phyloP scores from a whole-genome alignment of 2,888 invertebrate species.

The Tigriopus californicus region DNA sequence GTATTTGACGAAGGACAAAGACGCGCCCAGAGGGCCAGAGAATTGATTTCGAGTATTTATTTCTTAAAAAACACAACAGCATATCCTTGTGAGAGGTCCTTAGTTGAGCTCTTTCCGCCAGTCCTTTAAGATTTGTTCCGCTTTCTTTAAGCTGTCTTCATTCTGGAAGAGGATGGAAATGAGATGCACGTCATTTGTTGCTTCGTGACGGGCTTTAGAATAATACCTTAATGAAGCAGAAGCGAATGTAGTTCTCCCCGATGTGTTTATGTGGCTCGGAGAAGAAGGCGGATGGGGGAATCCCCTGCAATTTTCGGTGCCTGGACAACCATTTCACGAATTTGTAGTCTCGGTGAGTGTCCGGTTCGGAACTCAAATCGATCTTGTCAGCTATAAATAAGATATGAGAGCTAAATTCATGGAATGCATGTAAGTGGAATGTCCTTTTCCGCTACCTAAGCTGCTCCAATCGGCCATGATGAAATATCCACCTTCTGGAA shows the following conservation, averaged over 20 bases:
- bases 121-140: conserved; percentile 42
- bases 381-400: conserved; percentile 39
- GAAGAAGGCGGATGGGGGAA: conserved; percentile 89
- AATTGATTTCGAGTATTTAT: too few relatives aligned
- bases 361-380: conserved; percentile 46
- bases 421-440: too few relatives aligned
- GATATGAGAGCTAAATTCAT: conserved; percentile 17
- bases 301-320: conserved; percentile 73
- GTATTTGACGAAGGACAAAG: too few relatives aligned
- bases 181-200: not conserved
- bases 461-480: conserved; percentile 80
- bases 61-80: not conserved
- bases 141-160: conserved; percentile 48
- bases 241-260: conserved; percentile 67
- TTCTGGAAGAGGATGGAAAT: conserved; percentile 32
- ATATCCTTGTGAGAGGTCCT: conserved; percentile 31
- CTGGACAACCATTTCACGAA: conserved; percentile 93
- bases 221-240: conserved; percentile 77
- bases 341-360: conserved; percentile 34
- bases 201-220: not conserved
- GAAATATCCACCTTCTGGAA: conserved; percentile 95
- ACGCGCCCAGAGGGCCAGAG: too few relatives aligned
- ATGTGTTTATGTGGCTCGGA: conserved; percentile 52
- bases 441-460: conserved; percentile 35
- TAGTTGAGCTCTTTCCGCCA: conserved; percentile 31